phyloP scores from a whole-genome alignment of 2,113 vertebrate species.

The Cnemophilus loriae region DNA sequence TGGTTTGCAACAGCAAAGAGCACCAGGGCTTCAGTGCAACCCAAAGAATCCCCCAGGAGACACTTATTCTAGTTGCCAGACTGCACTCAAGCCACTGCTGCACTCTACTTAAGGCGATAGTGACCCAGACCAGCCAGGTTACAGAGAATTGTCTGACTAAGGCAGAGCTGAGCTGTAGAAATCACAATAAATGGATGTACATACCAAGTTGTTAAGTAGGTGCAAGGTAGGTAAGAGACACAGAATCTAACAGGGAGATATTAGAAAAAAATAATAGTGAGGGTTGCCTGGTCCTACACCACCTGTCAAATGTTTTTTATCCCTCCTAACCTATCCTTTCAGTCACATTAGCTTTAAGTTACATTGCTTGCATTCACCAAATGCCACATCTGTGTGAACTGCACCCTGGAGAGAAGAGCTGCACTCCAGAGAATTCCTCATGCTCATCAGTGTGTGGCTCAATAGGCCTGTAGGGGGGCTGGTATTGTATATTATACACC shows the following conservation, averaged over 20 bases:
- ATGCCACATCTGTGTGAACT: conserved; percentile 22
- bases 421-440: conserved; percentile 27
- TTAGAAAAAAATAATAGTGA: not conserved
- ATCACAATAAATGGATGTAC: not conserved
- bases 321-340: not conserved
- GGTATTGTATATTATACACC: not conserved
- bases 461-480: not conserved
- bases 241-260: not conserved
- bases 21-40: not conserved
- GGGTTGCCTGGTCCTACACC: not conserved
- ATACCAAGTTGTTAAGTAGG: not conserved
- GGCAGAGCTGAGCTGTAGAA: not conserved
- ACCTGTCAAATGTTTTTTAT: not conserved
- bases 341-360: not conserved
- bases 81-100: not conserved
- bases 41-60: not conserved
- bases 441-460: conserved; percentile 14
- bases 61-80: not conserved
- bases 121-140: not conserved
- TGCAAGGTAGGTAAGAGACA: not conserved
- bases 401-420: not conserved
- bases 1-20: not conserved
- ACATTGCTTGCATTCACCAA: not conserved
- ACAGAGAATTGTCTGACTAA: not conserved
- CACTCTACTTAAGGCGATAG: not conserved